These are phyloP conservation scores for Phengaris arion DNA, from an alignment of 2,888 invertebrate species.

Conservation along the genomic window DNA sequence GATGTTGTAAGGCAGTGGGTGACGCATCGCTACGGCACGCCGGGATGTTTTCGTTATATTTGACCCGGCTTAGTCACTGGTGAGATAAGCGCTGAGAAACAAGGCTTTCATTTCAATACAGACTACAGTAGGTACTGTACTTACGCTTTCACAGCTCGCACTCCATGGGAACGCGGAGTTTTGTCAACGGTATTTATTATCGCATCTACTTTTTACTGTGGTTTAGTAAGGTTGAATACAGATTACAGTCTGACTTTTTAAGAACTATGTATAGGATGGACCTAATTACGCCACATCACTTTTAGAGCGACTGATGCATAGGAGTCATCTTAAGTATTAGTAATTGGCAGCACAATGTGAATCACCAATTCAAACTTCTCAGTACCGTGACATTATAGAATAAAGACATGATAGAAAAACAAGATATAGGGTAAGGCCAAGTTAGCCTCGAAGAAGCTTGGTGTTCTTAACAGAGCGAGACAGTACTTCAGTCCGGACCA, in stretches of 20 bases:
- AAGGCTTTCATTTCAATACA: slow-evolving; percentile 33
- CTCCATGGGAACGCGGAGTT: slow-evolving; percentile 7
- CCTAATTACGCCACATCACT: no score
- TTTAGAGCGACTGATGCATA: neutral
- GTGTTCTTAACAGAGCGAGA: no score
- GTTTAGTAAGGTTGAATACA: neutral
- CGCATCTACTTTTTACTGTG: neutral
- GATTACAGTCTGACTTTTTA: no score
- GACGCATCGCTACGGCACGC: slow-evolving; percentile 41
- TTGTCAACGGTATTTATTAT: neutral
- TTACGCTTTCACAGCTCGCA: slow-evolving; percentile 20
- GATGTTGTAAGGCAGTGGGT: slow-evolving; percentile 40
- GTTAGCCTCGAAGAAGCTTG: no score
- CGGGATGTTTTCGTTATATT: slow-evolving; percentile 42
- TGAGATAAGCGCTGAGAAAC: slow-evolving; percentile 38
- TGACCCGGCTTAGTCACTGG: slow-evolving; percentile 44
- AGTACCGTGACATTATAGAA: slow-evolving; percentile 10
- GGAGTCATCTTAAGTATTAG: slow-evolving; percentile 22
- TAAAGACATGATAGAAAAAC: no score
- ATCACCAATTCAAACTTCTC: neutral
- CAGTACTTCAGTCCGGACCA: no score
- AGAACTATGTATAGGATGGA: no score
- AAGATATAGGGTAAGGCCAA: no score
- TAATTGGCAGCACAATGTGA: slow-evolving; percentile 13
- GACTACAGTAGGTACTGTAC: slow-evolving; percentile 26